phyloP scores from a whole-genome alignment of 1,140 invertebrate genomes.

The Diprion similis region DNA sequence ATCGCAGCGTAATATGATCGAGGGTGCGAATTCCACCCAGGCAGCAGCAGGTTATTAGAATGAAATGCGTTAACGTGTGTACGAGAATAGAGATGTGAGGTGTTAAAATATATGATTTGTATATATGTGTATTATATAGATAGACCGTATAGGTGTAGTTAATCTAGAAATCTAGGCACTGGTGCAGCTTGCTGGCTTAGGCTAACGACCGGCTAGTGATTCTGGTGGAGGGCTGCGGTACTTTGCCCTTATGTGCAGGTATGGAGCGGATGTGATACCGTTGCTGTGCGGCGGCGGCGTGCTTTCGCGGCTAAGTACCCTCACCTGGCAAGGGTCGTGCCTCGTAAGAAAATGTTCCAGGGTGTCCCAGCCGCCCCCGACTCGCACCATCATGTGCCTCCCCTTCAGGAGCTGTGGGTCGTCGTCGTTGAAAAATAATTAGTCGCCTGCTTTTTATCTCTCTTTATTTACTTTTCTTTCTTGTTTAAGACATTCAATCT shows the following conservation, averaged over 20 bases:
- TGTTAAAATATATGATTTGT: too few relatives aligned
- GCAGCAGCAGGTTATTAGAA: too few relatives aligned
- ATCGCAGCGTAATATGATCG: too few relatives aligned
- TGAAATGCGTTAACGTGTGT: too few relatives aligned
- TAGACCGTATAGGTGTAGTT: neutral
- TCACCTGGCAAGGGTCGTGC: slow-evolving; percentile 89
- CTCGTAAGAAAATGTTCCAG: slow-evolving; percentile 89
- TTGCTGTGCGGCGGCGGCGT: slow-evolving; percentile 43
- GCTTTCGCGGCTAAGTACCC: slow-evolving; percentile 65
- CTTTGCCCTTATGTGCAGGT: slow-evolving; percentile 74
- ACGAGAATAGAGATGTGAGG: too few relatives aligned
- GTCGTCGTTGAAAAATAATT: slow-evolving; percentile 23
- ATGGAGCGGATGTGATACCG: slow-evolving; percentile 28
- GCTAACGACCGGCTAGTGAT: slow-evolving; percentile 44
- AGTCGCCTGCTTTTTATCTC: neutral
- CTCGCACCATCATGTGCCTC: slow-evolving; percentile 91
- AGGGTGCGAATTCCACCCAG: too few relatives aligned
- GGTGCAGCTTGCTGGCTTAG: slow-evolving; percentile 3
- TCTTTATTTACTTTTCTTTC: neutral
- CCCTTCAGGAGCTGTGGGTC: slow-evolving; percentile 79
- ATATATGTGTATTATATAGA: too few relatives aligned
- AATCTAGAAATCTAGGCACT: neutral
- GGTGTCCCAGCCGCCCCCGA: slow-evolving; percentile 93
- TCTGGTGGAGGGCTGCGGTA: slow-evolving; percentile 71
- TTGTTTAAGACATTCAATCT: too few relatives aligned